Percentiles rank a stretch among this genome's conserved stretches.
Evolutionary conservation across 35 echinoderm and acorn worm species (phyloP).

Genomic region (Holothuria glaberrima): DNA sequence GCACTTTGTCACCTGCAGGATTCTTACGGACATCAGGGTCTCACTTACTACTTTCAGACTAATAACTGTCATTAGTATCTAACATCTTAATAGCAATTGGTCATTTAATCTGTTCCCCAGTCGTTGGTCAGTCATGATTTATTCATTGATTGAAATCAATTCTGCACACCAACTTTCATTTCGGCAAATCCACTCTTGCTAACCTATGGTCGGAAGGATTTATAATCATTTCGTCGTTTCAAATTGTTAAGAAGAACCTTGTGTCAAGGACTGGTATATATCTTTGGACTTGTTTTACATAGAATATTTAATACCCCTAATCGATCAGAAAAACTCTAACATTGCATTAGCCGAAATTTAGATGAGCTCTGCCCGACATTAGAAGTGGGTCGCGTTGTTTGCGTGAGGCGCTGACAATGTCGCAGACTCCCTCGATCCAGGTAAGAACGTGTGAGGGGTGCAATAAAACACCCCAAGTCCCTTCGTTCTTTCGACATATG

Average conservation of each 20-base stretch:
- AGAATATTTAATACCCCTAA: constrained; percentile 43
- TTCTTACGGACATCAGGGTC: no score
- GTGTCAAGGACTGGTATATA: neutral
- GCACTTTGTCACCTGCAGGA: no score
- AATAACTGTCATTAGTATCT: no score
- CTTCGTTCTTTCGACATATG: constrained; percentile 57
- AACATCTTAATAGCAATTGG: no score
- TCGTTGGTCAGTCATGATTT: constrained; percentile 9
- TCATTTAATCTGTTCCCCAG: neutral
- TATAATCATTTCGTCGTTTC: no score
- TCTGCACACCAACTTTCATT: no score
- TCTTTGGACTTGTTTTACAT: constrained; percentile 22
- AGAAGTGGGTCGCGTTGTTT: constrained; percentile 50
- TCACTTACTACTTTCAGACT: no score
- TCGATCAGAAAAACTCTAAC: constrained; percentile 13
- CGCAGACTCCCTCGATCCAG: neutral
- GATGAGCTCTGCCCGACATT: constrained; percentile 10
- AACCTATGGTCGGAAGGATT: no score
- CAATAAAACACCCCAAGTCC: constrained; percentile 50
- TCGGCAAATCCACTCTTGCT: no score
- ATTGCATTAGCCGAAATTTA: constrained; percentile 26
- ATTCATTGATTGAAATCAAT: constrained; percentile 22
- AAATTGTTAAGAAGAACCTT: neutral
- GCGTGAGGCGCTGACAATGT: constrained; percentile 24
- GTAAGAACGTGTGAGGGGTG: constrained; percentile 32